Evolutionary conservation across 2,797 vertebrate species (phyloP).

Genomic region (Crocidura indochinensis): DNA sequence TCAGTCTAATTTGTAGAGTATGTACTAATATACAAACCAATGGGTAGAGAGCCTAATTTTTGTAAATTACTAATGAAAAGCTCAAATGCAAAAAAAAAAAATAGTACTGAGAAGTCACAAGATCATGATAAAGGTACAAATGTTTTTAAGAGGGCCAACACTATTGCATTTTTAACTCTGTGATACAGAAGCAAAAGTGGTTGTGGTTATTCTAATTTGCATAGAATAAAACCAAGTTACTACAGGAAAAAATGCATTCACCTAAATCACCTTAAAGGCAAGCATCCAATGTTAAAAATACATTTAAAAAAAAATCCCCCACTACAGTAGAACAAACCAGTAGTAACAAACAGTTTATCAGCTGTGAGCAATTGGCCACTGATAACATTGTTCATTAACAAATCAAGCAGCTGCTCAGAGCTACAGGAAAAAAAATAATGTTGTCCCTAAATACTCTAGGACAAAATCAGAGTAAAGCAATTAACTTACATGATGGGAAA

Average conservation of each 20-base stretch:
- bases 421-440: slow-evolving; percentile 75
- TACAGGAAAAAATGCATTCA: slow-evolving; percentile 37
- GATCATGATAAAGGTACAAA: background rate
- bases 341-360: slow-evolving; percentile 69
- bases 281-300: slow-evolving; percentile 64
- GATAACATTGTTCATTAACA: slow-evolving; percentile 83
- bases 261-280: slow-evolving; percentile 55
- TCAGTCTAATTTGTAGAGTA: background rate
- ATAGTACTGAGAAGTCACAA: background rate
- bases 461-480: slow-evolving; percentile 82
- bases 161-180: background rate
- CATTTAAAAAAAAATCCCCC: slow-evolving; percentile 46
- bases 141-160: background rate
- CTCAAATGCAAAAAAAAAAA: background rate
- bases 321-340: slow-evolving; percentile 62
- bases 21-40: background rate
- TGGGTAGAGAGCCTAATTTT: background rate
- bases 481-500: slow-evolving; percentile 70
- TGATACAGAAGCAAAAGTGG: slow-evolving; percentile 38
- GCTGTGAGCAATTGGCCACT: slow-evolving; percentile 76
- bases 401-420: slow-evolving; percentile 82
- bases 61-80: background rate
- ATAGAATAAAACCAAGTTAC: slow-evolving; percentile 47
- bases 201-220: slow-evolving; percentile 47
- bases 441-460: slow-evolving; percentile 79